Conservation (phyloP, 2,888 invertebrate genomes). For the Caenorhabditis doughertyi region DNA sequence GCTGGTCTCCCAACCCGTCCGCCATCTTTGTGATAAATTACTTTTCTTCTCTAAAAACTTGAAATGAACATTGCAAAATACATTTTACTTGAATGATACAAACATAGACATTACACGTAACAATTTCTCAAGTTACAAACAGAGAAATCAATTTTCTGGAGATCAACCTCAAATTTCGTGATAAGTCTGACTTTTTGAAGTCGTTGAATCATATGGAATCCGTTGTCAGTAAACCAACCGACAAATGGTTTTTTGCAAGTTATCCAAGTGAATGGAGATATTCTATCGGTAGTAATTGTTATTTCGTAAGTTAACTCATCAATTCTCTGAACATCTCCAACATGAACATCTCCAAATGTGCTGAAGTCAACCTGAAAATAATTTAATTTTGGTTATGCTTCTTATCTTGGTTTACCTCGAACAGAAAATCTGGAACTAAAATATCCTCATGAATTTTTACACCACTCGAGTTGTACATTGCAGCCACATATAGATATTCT, state of each 20-base stretch:
- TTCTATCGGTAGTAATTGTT: conserved; percentile 50
- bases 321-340: conserved; percentile 51
- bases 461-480: conserved; percentile 13
- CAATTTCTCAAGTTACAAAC: conserved; percentile 73
- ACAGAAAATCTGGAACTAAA: conserved; percentile 58
- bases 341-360: conserved; percentile 64
- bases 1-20: too few species aligned
- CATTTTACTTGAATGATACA: too few species aligned
- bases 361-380: conserved; percentile 58
- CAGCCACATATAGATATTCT: conserved; percentile 41
- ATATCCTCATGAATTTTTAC: conserved; percentile 44
- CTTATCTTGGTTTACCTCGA: conserved; percentile 34
- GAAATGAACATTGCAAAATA: too few species aligned
- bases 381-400: background rate
- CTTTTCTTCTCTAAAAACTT: too few species aligned
- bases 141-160: conserved; percentile 60
- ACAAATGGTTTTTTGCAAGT: conserved; percentile 60
- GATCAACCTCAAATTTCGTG: conserved; percentile 29
- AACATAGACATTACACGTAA: conserved; percentile 47
- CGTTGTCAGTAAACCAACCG: conserved; percentile 79
- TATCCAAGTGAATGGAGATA: conserved; percentile 81
- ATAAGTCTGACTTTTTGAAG: conserved; percentile 37
- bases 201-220: conserved; percentile 72
- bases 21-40: too few species aligned
- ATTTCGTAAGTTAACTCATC: conserved; percentile 65